phyloP scores from a whole-genome alignment of 1,140 invertebrate genomes.

The Triops cancriformis region DNA sequence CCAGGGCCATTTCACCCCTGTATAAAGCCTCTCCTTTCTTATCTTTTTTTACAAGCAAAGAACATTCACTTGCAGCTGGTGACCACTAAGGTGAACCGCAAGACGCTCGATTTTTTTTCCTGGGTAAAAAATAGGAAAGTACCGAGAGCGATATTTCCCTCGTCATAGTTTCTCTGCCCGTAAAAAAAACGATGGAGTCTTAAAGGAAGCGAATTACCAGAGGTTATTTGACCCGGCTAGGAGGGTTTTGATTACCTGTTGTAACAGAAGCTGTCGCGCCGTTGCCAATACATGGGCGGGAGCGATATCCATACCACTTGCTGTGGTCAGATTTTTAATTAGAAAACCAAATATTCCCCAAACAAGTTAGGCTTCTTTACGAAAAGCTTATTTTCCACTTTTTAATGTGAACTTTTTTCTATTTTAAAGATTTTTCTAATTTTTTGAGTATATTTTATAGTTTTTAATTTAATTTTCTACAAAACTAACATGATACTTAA shows the following conservation, averaged over 20 bases:
- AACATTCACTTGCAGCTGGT: neutral
- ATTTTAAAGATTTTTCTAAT: too few species aligned
- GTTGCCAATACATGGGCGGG: neutral
- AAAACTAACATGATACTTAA: too few species aligned
- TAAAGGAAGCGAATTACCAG: neutral
- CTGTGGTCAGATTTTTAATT: neutral
- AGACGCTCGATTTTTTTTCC: neutral
- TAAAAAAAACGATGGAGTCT: neutral
- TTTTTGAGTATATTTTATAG: too few species aligned
- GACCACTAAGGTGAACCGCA: neutral
- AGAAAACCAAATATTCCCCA: neutral
- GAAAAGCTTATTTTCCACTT: neutral
- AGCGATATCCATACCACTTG: neutral
- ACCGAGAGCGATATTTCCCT: neutral
- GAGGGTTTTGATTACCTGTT: neutral
- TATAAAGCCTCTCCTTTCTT: neutral
- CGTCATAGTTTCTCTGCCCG: too few species aligned
- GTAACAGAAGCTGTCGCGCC: conserved; percentile 6
- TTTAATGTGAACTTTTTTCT: neutral
- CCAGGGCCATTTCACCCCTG: neutral
- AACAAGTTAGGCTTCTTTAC: neutral
- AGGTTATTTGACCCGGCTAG: neutral
- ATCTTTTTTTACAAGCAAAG: neutral
- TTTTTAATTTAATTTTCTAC: too few species aligned
- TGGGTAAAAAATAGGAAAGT: neutral